Evolutionary conservation across 2,113 vertebrate species (phyloP).

Genomic region (Theristicus caerulescens): DNA sequence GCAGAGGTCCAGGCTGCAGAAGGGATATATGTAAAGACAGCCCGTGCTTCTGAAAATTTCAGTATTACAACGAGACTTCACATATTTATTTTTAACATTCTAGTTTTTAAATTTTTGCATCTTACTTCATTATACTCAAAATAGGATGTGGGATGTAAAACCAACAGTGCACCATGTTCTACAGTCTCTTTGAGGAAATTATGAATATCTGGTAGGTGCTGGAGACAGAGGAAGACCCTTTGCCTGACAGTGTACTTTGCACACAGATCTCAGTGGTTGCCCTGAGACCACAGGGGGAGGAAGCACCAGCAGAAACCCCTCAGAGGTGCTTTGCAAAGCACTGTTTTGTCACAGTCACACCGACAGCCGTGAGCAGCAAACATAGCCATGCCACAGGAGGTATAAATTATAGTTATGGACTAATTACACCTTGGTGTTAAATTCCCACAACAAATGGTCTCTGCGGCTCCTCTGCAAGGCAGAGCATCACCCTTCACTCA

Average conservation of each 20-base stretch:
- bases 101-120: neutral
- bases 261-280: neutral
- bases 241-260: fast-evolving
- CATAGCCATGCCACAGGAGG: fast-evolving
- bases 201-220: fast-evolving
- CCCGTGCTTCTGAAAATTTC: neutral
- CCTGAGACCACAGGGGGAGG: neutral
- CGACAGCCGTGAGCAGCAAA: neutral
- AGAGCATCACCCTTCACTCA: neutral
- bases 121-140: neutral
- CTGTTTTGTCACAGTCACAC: neutral
- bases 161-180: fast-evolving
- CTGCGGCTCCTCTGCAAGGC: neutral
- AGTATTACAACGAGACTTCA: neutral
- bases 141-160: neutral
- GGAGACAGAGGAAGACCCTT: neutral
- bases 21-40: fast-evolving
- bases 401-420: neutral
- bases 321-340: neutral
- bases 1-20: neutral
- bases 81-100: fast-evolving
- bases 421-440: neutral
- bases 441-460: too few species aligned
- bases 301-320: neutral
- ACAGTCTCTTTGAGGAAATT: fast-evolving